Evolutionary conservation across 2,888 invertebrate species (phyloP).

Genomic region (Latrodectus hesperus): DNA sequence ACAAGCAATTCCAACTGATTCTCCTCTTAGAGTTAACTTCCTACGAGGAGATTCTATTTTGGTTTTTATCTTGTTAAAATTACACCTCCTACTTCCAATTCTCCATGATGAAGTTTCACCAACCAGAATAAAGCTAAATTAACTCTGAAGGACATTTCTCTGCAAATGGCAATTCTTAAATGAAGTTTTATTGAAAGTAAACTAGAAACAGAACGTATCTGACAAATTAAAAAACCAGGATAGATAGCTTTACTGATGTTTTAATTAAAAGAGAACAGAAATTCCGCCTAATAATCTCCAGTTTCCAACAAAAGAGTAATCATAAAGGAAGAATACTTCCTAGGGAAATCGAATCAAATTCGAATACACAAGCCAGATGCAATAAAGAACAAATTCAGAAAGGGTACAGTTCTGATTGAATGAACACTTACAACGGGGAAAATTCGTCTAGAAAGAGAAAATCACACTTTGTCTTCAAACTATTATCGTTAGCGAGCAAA

Average conservation of each 20-base stretch:
- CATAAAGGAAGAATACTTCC: background rate
- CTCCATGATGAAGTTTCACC: too few species aligned
- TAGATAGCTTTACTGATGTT: background rate
- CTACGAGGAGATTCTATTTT: too few species aligned
- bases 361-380: background rate
- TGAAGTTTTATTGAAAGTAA: too few species aligned
- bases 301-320: too few species aligned
- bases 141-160: too few species aligned
- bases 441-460: background rate
- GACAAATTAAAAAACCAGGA: background rate
- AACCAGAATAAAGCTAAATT: too few species aligned
- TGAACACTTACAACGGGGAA: background rate
- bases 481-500: background rate
- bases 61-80: too few species aligned
- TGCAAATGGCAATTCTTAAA: too few species aligned
- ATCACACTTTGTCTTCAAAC: background rate
- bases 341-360: background rate
- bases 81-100: too few species aligned
- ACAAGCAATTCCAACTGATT: too few species aligned
- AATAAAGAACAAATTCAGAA: background rate
- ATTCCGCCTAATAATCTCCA: background rate
- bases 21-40: too few species aligned
- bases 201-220: background rate
- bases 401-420: background rate
- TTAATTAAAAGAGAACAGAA: background rate